Evolutionary conservation across 2,888 invertebrate genomes (phyloP), one percentile per base, ranked within the genome.

Genomic region (Endomychus coccineus): DNA sequence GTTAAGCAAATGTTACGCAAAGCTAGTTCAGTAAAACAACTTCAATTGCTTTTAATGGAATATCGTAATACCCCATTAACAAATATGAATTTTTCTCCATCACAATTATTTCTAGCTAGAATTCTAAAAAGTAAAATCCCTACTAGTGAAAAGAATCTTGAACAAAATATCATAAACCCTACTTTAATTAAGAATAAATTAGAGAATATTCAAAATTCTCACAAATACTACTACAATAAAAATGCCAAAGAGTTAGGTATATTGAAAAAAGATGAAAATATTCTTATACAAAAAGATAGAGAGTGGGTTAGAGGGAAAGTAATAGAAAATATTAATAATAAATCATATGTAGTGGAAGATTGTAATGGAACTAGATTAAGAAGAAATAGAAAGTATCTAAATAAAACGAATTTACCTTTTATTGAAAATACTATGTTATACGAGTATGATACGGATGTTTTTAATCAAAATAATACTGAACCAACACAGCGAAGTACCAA

Each of bases 211-310:
- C 27, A 27, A 16, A 16, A 27, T 27, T 15, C 10, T 27, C 30
- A 30, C 16, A 32, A 32, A n/a, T 11, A 22, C 9, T 22, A 22
- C 14, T 32, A 32, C 22, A 22, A 32, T 15, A 32, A 32, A 22
- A 14, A 6, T 14, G n/a, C 22, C 9, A 15, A 32, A 32, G 14
- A 12, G 15, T 3, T 22, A 22, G 13, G 9, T 17, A 6, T 17
- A 16, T 17, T 30, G 12, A 30, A 19, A 6, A 30, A 17, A 14
- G 22, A 14, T 14, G 19, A 32, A 22, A 30, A 32, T 13, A 32
- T 32, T 6, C 22, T 32, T 11, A 12, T 29, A 19, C 11, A 17
- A 29, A 29, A 29, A 17, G 7, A 17, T 7, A 29, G 19, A 2
- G 9, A 17, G 11, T 29, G 27, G 27, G 27, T 16, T 10, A 16